Base-by-base conservation (phyloP, 1,140 invertebrate species). In the Musca vetustissima region DNA sequence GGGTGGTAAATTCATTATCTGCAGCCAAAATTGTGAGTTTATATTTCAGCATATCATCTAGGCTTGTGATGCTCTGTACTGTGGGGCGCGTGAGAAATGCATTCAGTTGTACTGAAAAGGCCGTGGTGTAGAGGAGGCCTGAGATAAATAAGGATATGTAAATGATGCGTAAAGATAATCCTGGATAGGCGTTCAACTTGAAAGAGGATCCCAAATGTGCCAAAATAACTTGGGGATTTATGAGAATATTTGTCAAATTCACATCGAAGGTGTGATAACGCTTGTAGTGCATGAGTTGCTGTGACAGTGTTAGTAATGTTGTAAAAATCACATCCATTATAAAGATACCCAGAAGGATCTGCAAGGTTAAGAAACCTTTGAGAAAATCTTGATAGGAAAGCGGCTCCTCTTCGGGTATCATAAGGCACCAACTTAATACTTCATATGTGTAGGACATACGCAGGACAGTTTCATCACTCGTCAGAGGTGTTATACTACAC, bases 11-110 rank as follows among this genome's bases (percentile, higher is more conserved):
- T 49, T 48, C 64, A 1, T 65, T 17, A 49, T 48, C 4, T 15
- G 43, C 48, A 1, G 64, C 21, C 8, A 65, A 8, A 25, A 65
- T 48, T 49, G 8, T 49, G 13, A 14, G 19, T 17, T 25, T 49
- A 11, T 22, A 9, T 25, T 50, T 65, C 1, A 65, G 47, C 48
- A 65, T 65, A 25, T 65, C 64, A 25, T 65, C 64, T 15, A 65
- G n/a, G n/a, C 19, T 43, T 1, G 43, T 49, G 3, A 65, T 49
- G 22, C 48, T 21, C 13, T 28, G 21, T 11, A 65, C 47, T 6
- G 64, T 17, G 13, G 64, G 43, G 7, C 22, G 64, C 0, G 43
- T 65, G 2, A 65, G 48, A 25, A 65, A 65, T 0, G 48, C 64
- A 50, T 50, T 65, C 15, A 65, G 64, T n/a, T 48, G 13, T n/a